Conservation (phyloP, 2,888 invertebrate species). For the Macrophya alboannulata region DNA sequence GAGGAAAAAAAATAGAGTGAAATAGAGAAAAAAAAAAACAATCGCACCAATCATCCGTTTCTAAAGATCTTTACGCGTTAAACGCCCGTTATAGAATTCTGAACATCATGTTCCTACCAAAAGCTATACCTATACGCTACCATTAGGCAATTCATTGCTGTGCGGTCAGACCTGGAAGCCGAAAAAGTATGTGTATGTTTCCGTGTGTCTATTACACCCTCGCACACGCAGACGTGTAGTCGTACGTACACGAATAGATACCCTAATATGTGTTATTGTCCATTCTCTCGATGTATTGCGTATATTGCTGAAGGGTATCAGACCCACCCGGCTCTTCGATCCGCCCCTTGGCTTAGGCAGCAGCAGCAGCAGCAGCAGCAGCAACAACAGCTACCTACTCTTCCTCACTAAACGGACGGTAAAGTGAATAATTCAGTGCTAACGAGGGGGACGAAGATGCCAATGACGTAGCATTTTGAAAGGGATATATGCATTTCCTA, state of each 20-base stretch:
- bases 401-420: slow-evolving; percentile 51
- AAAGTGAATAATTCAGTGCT: slow-evolving; percentile 56
- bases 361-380: too few relatives aligned
- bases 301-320: slow-evolving; percentile 38
- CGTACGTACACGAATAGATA: neutral
- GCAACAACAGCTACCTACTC: too few relatives aligned
- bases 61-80: slow-evolving; percentile 44
- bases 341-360: slow-evolving; percentile 28
- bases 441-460: slow-evolving; percentile 51
- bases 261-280: neutral
- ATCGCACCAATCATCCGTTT: slow-evolving; percentile 42
- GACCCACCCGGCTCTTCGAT: neutral
- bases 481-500: neutral
- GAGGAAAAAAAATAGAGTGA: neutral
- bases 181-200: neutral
- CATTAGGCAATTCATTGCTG: slow-evolving; percentile 33
- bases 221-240: neutral
- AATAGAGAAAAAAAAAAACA: slow-evolving; percentile 3
- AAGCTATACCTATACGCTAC: neutral
- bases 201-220: neutral
- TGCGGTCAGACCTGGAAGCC: slow-evolving; percentile 23
- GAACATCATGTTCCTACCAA: slow-evolving; percentile 31
- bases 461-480: slow-evolving; percentile 42
- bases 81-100: slow-evolving; percentile 33
- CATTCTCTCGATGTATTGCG: neutral